These are phyloP conservation scores for Homarus americanus DNA, from an alignment of 1,140 invertebrate species.

Conservation along the genomic window DNA sequence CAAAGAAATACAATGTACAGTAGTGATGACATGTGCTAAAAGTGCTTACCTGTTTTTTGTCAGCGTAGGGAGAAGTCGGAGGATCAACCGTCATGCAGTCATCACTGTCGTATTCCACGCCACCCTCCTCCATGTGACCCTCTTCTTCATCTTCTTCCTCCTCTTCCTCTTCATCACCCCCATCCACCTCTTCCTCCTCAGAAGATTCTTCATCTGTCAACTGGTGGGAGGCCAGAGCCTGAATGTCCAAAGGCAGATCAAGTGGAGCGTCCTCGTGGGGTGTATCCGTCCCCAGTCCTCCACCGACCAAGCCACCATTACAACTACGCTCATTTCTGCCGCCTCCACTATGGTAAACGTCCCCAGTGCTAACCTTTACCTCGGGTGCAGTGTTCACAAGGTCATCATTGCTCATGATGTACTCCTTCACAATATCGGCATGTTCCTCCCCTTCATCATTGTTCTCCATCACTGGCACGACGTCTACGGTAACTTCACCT, in stretches of 20 bases:
- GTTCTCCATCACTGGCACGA: neutral
- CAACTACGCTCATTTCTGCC: constrained; percentile 35
- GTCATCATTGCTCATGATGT: constrained; percentile 52
- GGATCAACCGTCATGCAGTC: constrained; percentile 71
- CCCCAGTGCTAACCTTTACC: neutral
- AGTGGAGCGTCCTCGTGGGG: constrained; percentile 50
- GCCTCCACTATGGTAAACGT: constrained; percentile 10
- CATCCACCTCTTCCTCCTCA: constrained; percentile 21
- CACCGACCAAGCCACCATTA: neutral
- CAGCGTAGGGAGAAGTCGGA: constrained; percentile 49
- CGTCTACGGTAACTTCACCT: neutral
- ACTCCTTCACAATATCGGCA: constrained; percentile 4
- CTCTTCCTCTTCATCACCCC: constrained; percentile 35
- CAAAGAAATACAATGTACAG: neutral
- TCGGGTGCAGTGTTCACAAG: constrained; percentile 27
- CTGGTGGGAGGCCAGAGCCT: constrained; percentile 24
- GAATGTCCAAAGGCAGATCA: constrained; percentile 51
- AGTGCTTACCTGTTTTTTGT: constrained; percentile 68
- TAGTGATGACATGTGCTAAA: neutral
- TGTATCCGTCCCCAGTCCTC: constrained; percentile 49
- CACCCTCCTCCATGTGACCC: constrained; percentile 71
- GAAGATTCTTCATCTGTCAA: constrained; percentile 59
- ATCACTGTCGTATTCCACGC: constrained; percentile 73
- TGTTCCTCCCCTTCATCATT: constrained; percentile 10
- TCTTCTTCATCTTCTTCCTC: constrained; percentile 51